Conservation (phyloP, 2,113 vertebrate genomes). For the Neolamprologus sp. region DNA sequence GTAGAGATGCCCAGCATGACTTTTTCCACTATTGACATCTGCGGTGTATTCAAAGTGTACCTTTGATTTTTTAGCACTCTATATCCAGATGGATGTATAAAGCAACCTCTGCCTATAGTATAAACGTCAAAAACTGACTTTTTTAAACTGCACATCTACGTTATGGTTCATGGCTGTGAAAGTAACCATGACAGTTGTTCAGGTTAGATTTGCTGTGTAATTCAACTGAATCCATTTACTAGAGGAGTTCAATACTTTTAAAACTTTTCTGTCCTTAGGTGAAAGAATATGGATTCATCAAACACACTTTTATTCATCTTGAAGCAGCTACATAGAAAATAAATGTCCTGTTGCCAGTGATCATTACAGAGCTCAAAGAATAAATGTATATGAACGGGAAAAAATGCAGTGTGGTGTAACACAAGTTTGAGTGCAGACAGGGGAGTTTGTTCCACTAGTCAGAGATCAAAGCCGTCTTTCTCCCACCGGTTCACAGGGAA, state of each 20-base stretch:
- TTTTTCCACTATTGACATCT: neutral
- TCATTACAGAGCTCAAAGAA: neutral
- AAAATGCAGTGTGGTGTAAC: neutral
- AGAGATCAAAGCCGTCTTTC: neutral
- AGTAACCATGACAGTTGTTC: neutral
- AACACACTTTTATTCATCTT: neutral
- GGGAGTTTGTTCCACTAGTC: neutral
- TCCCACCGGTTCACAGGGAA: accelerated
- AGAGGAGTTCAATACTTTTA: neutral
- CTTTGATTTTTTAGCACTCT: neutral
- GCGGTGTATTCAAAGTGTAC: neutral
- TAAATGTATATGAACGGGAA: neutral
- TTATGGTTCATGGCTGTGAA: neutral
- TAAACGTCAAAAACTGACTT: accelerated
- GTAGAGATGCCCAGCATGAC: neutral
- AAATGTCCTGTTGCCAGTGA: neutral
- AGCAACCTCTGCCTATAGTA: neutral
- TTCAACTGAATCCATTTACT: neutral
- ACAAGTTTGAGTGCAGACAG: neutral
- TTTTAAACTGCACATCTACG: accelerated
- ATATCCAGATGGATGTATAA: neutral
- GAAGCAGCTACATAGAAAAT: neutral
- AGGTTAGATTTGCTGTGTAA: neutral
- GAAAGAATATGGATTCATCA: neutral
- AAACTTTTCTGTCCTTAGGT: neutral